Base-by-base conservation (phyloP, 2,113 vertebrate species). In the Anser cygnoides region DNA sequence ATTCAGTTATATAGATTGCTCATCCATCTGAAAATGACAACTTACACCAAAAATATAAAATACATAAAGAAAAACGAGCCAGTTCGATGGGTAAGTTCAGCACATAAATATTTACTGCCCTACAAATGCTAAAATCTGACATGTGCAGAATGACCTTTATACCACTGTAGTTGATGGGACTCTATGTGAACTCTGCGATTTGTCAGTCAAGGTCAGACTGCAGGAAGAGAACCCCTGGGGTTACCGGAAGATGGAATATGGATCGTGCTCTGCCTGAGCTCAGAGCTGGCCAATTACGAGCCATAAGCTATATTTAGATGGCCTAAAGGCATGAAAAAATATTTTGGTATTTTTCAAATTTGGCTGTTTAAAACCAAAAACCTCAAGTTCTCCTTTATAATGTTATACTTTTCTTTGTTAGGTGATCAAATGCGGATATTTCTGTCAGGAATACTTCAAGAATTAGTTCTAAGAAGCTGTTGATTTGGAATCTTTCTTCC, bases 391-490 rank as follows among this genome's bases (percentile, higher is more conserved):
- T 62, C 22, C 6, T 78, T 92, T 90, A 37, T 23, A 75, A 78
- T 13, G 17, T 23, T 68, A 11, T 26, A 21, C 9, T 13, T 83
- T 67, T 55, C 54, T 88, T 74, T 55, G 29, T 54, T 41, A 58
- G 21, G 44, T 33, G 29, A 75, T 20, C 15, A 79, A 61, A 79
- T 14, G 16, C 29, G 67, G 52, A 6, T 39, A 84, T 22, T 78
- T 68, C 43, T 68, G 80, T 49, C 33, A 82, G 77, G 25, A 95
- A 89, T 70, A 89, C 8, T 65, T 62, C 19, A 59, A 90, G 87
- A 81, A 72, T 16, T 31, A 73, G 54, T 33, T 58, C 23, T 21
- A 79, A 75, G 15, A 75, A 65, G 49, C 16, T 81, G 31, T 12
- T 78, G n/a, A 74, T 77, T 81, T 75, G 55, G 70, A 65, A 29